phyloP scores from a whole-genome alignment of 2,113 vertebrate genomes.

The Micromys minutus region DNA sequence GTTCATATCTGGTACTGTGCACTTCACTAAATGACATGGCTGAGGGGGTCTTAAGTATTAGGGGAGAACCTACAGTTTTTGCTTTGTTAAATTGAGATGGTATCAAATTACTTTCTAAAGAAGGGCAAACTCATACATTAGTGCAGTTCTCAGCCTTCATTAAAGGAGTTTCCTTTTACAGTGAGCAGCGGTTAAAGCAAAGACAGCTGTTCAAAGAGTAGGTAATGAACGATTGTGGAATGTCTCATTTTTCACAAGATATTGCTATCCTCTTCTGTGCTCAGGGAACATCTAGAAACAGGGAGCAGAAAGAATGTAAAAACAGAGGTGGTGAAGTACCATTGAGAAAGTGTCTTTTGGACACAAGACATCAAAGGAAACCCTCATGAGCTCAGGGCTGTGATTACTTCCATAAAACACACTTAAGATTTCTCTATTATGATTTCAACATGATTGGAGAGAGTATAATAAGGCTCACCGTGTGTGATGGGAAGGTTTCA shows the following conservation, averaged over 20 bases:
- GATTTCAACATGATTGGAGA: neutral
- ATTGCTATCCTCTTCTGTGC: too few relatives aligned
- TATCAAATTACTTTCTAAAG: neutral
- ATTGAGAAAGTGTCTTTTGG: neutral
- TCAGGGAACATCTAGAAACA: neutral
- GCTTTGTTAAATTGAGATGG: neutral
- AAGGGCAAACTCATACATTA: neutral
- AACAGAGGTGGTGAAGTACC: neutral
- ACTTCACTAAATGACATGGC: neutral
- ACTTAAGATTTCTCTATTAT: too few relatives aligned
- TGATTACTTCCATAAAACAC: neutral
- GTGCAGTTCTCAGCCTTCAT: neutral
- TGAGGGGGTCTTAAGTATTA: neutral
- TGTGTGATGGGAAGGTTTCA: neutral
- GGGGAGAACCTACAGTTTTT: neutral
- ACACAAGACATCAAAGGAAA: neutral
- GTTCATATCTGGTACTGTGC: neutral
- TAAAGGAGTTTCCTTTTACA: too few relatives aligned
- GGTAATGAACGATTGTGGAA: neutral
- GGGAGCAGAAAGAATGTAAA: neutral
- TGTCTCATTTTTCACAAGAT: neutral
- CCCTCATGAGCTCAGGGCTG: neutral
- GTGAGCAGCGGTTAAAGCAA: too few relatives aligned
- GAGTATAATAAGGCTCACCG: neutral
- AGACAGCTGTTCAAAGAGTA: neutral